Evolutionary conservation across 2,797 vertebrate species (phyloP).

Genomic region (Australoheros facetus): DNA sequence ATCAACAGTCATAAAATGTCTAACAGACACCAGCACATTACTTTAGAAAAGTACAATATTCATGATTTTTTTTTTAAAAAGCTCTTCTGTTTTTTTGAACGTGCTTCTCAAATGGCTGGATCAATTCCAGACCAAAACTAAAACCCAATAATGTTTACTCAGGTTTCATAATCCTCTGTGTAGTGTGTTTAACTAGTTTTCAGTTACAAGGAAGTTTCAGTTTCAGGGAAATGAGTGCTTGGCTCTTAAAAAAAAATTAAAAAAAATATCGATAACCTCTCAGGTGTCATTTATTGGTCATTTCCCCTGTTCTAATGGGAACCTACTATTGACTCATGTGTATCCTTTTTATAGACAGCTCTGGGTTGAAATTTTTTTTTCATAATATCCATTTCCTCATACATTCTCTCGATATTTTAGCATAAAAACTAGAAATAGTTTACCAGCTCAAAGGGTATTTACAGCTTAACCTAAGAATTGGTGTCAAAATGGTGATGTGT

Average conservation of each 20-base stretch:
- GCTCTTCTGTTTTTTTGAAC: too few species aligned
- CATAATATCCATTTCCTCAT: neutral
- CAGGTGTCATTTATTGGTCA: neutral
- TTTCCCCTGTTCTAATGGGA: neutral
- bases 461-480: neutral
- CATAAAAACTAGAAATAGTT: neutral
- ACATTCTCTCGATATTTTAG: neutral
- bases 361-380: constrained; percentile 1
- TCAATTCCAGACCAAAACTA: neutral
- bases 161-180: neutral
- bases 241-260: neutral
- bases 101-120: too few species aligned
- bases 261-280: neutral
- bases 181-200: neutral
- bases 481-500: neutral
- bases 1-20: neutral
- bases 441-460: constrained; percentile 2
- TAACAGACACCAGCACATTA: too few species aligned
- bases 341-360: constrained; percentile 8
- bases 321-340: constrained; percentile 39
- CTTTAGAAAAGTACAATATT: too few species aligned
- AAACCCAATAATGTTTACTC: neutral
- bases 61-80: too few species aligned
- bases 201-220: too few species aligned
- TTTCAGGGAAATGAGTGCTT: too few species aligned